These are phyloP conservation scores for Ditylenchus dipsaci DNA, from an alignment of 1,140 invertebrate species.

Conservation along the genomic window DNA sequence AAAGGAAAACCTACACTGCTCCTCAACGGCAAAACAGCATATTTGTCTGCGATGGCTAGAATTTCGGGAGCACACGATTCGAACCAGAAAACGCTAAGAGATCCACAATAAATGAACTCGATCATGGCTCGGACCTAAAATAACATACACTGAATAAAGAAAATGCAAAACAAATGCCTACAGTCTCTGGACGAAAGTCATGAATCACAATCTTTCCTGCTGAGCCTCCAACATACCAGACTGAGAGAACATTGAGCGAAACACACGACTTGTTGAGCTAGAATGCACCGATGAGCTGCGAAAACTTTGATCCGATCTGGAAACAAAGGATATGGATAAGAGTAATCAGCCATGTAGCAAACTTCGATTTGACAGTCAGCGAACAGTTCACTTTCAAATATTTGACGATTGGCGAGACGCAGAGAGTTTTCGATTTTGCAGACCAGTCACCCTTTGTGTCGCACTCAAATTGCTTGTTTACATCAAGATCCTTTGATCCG, in stretches of 20 bases:
- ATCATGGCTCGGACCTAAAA: conserved; percentile 32
- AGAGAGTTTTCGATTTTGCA: conserved; percentile 19
- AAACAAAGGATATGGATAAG: too few relatives aligned
- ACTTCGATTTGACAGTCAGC: conserved; percentile 45
- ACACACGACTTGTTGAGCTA: conserved; percentile 53
- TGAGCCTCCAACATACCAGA: conserved; percentile 49
- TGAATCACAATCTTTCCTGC: conserved; percentile 12
- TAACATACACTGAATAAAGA: conserved; percentile 20
- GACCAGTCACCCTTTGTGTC: conserved; percentile 33
- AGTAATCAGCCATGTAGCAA: too few relatives aligned
- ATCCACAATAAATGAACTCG: conserved; percentile 19
- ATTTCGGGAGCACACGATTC: conserved; percentile 33
- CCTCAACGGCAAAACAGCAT: conserved; percentile 46
- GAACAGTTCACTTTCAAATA: conserved; percentile 47
- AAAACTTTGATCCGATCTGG: conserved; percentile 5
- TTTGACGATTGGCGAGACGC: not conserved
- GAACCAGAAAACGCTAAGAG: conserved; percentile 8
- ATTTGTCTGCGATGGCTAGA: conserved; percentile 53
- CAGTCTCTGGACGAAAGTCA: not conserved
- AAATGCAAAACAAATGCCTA: not conserved
- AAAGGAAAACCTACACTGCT: conserved; percentile 36
- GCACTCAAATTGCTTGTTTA: conserved; percentile 43
- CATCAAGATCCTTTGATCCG: conserved; percentile 44
- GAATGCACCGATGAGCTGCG: conserved; percentile 52
- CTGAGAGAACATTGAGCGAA: conserved; percentile 52